phyloP scores from a whole-genome alignment of 2,888 invertebrate genomes.

The Erebia aethiops region DNA sequence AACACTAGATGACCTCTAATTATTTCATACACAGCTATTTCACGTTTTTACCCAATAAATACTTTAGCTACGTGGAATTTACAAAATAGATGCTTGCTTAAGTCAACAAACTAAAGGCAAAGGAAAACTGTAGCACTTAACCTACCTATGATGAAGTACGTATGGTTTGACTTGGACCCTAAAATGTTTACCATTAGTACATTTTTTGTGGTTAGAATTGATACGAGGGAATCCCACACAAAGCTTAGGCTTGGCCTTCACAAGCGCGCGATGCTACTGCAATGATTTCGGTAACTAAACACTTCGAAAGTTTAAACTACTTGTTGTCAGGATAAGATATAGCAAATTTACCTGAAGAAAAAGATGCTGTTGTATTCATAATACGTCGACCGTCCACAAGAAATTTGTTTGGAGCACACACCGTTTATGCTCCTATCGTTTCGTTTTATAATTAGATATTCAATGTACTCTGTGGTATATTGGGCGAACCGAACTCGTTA shows the following conservation, averaged over 20 bases:
- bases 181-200: not conserved
- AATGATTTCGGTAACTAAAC: slow-evolving; percentile 22
- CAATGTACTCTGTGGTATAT: too few relatives aligned
- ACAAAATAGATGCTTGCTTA: not conserved
- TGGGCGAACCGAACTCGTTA: too few relatives aligned
- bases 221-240: slow-evolving; percentile 1
- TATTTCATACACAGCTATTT: not conserved
- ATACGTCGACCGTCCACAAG: slow-evolving; percentile 31
- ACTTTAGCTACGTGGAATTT: not conserved
- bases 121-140: not conserved
- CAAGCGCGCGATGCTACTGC: slow-evolving; percentile 4
- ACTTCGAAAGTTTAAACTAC: not conserved
- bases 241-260: slow-evolving; percentile 7
- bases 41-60: not conserved
- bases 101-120: not conserved
- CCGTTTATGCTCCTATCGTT: slow-evolving; percentile 4
- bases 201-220: not conserved
- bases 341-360: slow-evolving; percentile 51
- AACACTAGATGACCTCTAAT: not conserved
- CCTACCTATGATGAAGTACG: not conserved
- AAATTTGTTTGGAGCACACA: slow-evolving; percentile 24
- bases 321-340: slow-evolving; percentile 23
- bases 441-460: too few relatives aligned
- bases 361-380: slow-evolving; percentile 50
- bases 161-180: not conserved